Conservation (phyloP, 2,113 vertebrate genomes). For the Athene cunicularia region DNA sequence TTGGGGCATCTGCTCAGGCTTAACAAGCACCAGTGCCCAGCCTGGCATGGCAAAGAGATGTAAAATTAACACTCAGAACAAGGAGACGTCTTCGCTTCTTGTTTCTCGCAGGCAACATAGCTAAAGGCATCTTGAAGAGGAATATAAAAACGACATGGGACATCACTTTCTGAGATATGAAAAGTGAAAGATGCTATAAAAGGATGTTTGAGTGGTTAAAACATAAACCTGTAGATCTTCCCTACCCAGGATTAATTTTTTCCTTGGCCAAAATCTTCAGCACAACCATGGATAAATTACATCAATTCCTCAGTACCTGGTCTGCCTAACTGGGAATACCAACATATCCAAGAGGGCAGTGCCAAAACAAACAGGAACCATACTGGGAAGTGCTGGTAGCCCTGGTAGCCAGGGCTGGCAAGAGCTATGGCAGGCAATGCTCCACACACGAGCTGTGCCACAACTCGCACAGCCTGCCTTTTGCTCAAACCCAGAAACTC, state of each 20-base stretch:
- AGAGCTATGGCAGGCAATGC: background rate
- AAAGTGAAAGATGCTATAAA: background rate
- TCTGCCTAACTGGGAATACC: background rate
- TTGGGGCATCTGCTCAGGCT: background rate
- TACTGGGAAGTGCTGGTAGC: background rate
- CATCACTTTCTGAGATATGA: background rate
- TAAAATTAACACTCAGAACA: background rate
- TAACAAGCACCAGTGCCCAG: background rate
- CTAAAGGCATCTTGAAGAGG: background rate
- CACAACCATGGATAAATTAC: background rate
- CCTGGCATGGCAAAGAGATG: background rate
- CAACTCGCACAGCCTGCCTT: background rate
- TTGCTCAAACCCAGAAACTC: constrained; percentile 7
- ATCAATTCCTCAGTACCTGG: background rate
- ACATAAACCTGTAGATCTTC: background rate
- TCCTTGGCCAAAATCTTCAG: background rate
- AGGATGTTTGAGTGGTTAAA: background rate
- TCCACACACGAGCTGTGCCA: fast-evolving
- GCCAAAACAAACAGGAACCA: background rate
- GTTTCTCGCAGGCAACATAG: background rate
- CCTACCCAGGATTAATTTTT: background rate
- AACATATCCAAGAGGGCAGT: background rate
- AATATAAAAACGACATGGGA: background rate
- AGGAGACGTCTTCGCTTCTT: background rate
- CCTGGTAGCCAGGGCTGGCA: background rate